These are phyloP conservation scores for Syngnathus acus DNA, from an alignment of 2,797 vertebrate genomes.

Conservation along the genomic window DNA sequence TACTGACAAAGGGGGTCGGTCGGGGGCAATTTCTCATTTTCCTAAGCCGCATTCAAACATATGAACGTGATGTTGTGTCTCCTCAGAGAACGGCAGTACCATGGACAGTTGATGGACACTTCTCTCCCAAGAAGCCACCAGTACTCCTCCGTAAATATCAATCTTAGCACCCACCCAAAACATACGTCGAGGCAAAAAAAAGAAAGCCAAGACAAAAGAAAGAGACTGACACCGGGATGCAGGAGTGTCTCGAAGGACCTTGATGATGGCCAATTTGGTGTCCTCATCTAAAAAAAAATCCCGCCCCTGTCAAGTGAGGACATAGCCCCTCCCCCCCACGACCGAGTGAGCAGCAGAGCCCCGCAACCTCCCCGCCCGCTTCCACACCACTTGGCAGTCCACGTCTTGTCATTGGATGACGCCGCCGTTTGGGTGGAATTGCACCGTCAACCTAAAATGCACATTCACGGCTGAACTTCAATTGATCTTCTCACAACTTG, in stretches of 20 bases:
- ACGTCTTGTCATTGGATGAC: constrained; percentile 47
- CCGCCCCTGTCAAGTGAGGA: constrained; percentile 38
- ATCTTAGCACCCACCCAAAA: constrained; percentile 43
- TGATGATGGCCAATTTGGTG: constrained; percentile 41
- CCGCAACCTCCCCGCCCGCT: constrained; percentile 35
- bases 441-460: not conserved
- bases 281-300: constrained; percentile 23
- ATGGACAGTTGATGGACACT: constrained; percentile 99
- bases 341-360: constrained; percentile 41
- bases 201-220: constrained; percentile 59
- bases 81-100: constrained; percentile 93
- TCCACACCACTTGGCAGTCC: constrained; percentile 27
- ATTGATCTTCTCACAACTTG: not conserved
- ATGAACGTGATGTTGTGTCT: not conserved
- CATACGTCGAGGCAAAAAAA: constrained; percentile 17
- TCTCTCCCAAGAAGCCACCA: constrained; percentile 68
- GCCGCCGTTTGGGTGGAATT: not conserved
- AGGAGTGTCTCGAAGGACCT: constrained; percentile 41
- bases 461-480: not conserved
- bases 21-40: not conserved
- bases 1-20: constrained; percentile 20
- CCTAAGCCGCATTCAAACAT: not conserved
- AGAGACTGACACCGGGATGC: constrained; percentile 23
- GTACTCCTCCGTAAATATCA: constrained; percentile 8
- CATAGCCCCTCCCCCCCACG: constrained; percentile 19